These are phyloP conservation scores for Phrynocephalus forsythii DNA, from an alignment of 2,797 vertebrate species.

Conservation along the genomic window DNA sequence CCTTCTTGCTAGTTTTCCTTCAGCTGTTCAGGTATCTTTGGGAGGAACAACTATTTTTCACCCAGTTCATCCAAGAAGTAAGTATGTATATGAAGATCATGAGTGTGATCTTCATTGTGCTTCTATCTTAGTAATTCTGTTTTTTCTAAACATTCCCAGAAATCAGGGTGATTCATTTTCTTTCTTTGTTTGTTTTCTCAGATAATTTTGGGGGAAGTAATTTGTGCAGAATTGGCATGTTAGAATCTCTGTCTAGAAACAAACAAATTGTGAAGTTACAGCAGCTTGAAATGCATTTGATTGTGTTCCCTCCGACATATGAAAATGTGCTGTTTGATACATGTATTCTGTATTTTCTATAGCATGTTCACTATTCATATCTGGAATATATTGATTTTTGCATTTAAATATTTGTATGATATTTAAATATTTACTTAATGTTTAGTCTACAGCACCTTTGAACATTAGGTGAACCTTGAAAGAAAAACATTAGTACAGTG, in stretches of 20 bases:
- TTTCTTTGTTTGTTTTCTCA: neutral
- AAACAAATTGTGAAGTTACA: neutral
- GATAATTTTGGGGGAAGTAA: neutral
- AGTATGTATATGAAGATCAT: neutral
- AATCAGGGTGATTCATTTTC: neutral
- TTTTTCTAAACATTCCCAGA: neutral
- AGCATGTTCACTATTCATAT: neutral
- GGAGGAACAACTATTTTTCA: neutral
- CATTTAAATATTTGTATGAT: neutral
- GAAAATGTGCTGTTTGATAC: neutral
- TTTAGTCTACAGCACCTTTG: neutral
- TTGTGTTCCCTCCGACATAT: neutral
- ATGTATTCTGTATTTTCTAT: neutral
- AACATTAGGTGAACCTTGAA: neutral
- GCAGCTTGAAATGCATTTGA: neutral
- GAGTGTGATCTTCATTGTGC: neutral
- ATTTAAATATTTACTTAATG: neutral
- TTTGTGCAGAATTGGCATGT: neutral
- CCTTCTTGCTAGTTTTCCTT: neutral
- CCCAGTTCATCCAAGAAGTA: neutral
- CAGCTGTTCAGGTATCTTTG: neutral
- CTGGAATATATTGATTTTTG: neutral
- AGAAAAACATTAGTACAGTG: neutral
- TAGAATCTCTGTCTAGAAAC: neutral
- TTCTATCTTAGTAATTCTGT: neutral